These are phyloP conservation scores for Tachycineta bicolor DNA, from an alignment of 2,113 vertebrate genomes.

Conservation along the genomic window DNA sequence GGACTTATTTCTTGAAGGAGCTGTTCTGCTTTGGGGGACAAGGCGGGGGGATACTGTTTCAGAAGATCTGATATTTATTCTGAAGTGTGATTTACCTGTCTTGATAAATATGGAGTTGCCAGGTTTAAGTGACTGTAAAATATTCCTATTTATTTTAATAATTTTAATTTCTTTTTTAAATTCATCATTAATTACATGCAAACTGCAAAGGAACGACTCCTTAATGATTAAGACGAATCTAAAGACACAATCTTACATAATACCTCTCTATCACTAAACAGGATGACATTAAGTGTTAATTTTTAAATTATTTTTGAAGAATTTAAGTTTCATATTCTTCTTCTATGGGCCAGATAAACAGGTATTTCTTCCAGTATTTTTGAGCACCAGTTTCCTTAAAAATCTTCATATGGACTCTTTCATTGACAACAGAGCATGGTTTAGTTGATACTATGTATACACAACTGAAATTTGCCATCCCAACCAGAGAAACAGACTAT, in stretches of 20 bases:
- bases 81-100: not conserved
- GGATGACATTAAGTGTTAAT: not conserved
- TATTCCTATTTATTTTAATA: not conserved
- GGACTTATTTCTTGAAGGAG: not conserved
- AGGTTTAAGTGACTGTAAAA: not conserved
- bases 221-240: not conserved
- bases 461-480: not conserved
- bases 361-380: not conserved
- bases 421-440: not conserved
- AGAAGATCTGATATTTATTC: not conserved
- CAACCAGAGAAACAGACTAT: not conserved
- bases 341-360: not conserved
- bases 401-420: not conserved
- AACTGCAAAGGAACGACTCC: not conserved
- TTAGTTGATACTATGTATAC: not conserved
- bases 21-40: accelerated
- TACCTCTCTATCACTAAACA: not conserved
- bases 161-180: not conserved
- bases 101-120: not conserved
- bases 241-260: not conserved
- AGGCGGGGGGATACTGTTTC: not conserved
- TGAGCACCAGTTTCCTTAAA: not conserved
- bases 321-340: not conserved
- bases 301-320: not conserved
- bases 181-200: not conserved